phyloP scores from a whole-genome alignment of 2,113 vertebrate species.

The Microcebus ravelobensis region DNA sequence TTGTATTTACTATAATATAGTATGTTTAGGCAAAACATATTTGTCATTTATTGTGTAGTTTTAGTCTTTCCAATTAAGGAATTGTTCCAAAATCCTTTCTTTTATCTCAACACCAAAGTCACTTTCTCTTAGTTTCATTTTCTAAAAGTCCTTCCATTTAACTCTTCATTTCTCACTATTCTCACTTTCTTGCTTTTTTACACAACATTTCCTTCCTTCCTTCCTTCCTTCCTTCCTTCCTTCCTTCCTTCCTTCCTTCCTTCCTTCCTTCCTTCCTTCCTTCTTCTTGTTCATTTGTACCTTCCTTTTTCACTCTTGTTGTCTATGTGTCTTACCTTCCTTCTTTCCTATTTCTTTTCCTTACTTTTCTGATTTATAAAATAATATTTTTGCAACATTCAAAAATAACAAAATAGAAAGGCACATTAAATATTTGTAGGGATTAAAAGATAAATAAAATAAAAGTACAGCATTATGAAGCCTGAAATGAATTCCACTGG shows the following conservation, averaged over 20 bases:
- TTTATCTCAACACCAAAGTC: not conserved
- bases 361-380: not conserved
- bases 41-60: not conserved
- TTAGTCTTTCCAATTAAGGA: not conserved
- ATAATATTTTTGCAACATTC: not conserved
- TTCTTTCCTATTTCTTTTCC: not conserved
- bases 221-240: accelerated
- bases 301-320: not conserved
- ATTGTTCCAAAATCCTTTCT: not conserved
- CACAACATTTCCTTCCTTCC: not conserved
- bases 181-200: not conserved
- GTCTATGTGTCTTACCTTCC: not conserved
- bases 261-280: not conserved
- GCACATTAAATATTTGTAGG: not conserved
- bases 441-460: not conserved
- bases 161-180: not conserved
- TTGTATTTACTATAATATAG: not conserved
- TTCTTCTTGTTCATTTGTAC: not conserved
- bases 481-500: not conserved
- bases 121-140: not conserved
- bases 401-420: not conserved
- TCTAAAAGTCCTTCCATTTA: not conserved
- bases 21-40: not conserved
- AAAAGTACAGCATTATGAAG: not conserved
- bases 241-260: not conserved